Evolutionary conservation across 2,113 vertebrate genomes (phyloP).

Genomic region (Chlorodrepanis virens): DNA sequence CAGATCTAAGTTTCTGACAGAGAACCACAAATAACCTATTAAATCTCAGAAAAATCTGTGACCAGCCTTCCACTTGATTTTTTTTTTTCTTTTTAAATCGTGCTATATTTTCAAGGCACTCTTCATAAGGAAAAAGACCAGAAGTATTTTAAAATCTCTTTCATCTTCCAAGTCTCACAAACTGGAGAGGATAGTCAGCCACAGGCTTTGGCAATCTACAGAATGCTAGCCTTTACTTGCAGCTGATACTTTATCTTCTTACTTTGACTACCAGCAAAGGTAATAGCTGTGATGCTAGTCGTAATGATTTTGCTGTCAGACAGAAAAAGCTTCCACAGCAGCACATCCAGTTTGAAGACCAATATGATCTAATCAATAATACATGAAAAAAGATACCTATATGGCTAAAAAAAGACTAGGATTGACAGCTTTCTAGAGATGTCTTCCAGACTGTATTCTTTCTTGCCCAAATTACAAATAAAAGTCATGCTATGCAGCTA

Average conservation of each 20-base stretch:
- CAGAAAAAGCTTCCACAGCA: neutral
- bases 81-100: neutral
- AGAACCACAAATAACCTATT: neutral
- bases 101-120: neutral
- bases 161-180: neutral
- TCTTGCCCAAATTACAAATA: neutral
- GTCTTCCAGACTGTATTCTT: neutral
- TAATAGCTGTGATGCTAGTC: neutral
- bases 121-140: neutral
- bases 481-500: neutral
- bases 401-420: neutral
- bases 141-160: neutral
- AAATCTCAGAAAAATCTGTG: neutral
- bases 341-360: neutral
- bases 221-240: neutral
- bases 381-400: neutral
- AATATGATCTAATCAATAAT: neutral
- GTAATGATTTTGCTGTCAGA: constrained; percentile 9
- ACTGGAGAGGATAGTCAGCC: neutral
- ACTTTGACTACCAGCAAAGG: neutral
- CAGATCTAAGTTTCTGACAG: neutral
- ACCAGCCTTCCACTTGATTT: neutral
- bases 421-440: neutral
- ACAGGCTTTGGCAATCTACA: neutral
- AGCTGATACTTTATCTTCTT: neutral